phyloP scores from a whole-genome alignment of 2,797 vertebrate genomes.

The Myotis vivesi region DNA sequence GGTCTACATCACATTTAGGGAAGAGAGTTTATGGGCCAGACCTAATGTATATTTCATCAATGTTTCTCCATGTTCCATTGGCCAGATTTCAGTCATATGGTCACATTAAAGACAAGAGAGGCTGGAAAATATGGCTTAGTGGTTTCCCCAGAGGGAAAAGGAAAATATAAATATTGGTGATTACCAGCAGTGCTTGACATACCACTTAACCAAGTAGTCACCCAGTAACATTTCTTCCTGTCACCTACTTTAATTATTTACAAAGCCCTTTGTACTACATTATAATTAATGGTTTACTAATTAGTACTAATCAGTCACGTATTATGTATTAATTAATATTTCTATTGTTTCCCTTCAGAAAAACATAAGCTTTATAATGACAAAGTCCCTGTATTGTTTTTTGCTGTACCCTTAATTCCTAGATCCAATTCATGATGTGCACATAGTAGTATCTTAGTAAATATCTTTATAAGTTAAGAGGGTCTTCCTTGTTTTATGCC shows the following conservation, averaged over 20 bases:
- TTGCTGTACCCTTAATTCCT: not conserved
- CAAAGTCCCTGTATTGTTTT: not conserved
- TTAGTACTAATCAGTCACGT: not conserved
- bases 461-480: not conserved
- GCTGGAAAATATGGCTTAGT: not conserved
- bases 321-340: not conserved
- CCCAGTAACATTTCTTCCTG: not conserved
- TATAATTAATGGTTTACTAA: not conserved
- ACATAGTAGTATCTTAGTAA: not conserved
- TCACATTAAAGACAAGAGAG: not conserved
- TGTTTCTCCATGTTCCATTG: not conserved
- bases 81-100: not conserved
- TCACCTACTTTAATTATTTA: not conserved
- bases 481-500: not conserved
- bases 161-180: not conserved
- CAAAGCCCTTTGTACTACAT: not conserved
- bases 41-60: not conserved
- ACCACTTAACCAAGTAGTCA: not conserved
- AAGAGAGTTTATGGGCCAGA: not conserved
- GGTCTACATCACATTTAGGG: not conserved
- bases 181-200: not conserved
- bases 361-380: not conserved
- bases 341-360: not conserved
- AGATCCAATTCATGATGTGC: not conserved
- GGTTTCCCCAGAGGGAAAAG: not conserved